Percentiles rank a stretch among this genome's conserved stretches.
Conservation (phyloP, 2,888 invertebrate genomes). For the Magallana nippona region DNA sequence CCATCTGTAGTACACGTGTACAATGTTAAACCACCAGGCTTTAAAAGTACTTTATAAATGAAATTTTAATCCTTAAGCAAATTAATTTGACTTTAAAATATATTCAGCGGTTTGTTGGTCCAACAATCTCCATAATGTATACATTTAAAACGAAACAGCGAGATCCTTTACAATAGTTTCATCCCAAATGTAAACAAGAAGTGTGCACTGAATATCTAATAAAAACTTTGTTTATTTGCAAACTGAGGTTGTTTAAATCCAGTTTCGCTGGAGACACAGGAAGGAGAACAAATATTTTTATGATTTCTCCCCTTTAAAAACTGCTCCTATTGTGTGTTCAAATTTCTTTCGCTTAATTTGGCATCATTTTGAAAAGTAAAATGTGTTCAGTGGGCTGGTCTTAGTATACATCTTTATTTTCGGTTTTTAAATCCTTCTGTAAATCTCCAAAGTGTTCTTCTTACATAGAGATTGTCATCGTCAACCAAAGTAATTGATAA, state of each 20-base stretch:
- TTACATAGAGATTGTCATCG: neutral
- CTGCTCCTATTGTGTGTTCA: neutral
- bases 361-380: neutral
- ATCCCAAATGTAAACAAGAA: neutral
- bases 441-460: neutral
- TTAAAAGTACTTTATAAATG: too few relatives aligned
- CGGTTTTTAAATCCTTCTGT: neutral
- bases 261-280: slow-evolving; percentile 16
- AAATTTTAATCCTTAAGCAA: too few relatives aligned
- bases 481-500: neutral
- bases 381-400: neutral
- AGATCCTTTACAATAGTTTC: neutral
- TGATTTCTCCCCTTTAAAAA: neutral
- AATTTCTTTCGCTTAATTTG: slow-evolving; percentile 2
- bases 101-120: neutral
- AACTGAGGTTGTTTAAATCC: neutral
- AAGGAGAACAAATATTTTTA: slow-evolving; percentile 20
- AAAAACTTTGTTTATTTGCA: neutral
- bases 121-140: neutral
- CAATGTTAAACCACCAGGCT: too few relatives aligned
- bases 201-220: neutral
- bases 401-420: neutral
- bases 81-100: neutral
- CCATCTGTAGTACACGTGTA: too few relatives aligned
- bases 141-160: neutral